Evolutionary conservation across 2,888 invertebrate genomes (phyloP), one percentile per base, ranked within the genome.

Genomic region (Limnephilus lunatus): DNA sequence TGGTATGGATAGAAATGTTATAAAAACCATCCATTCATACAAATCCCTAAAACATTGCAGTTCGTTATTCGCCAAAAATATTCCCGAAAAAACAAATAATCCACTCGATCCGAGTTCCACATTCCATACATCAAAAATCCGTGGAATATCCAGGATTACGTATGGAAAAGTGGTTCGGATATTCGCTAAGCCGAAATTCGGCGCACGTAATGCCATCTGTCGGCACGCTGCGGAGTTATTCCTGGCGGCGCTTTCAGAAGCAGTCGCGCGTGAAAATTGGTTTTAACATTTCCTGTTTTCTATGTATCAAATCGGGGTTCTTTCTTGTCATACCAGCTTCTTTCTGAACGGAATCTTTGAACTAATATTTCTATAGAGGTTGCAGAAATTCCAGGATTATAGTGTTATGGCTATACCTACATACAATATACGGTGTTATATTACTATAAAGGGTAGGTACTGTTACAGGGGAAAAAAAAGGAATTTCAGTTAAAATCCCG

Each of bases 151-250:
- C 53, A 25, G 80, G 53, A 68, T 68, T 81, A 81, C 81, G 32
- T 81, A 12, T 31, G 80, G 82, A 89, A 81, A 89, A 85, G 90
- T 81, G 92, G 92, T 92, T 92, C 90, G 90, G 90, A 81, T 81
- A 86, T 87, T 86, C 82, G 92, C 90, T 92, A 90, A 90, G 53
- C 90, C 82, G 81, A 68, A 81, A 92, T 89, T 89, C 92, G 68
- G 35, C n/a, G 32, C 92, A 92, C 92, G 92, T 90, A 90, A 30
- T 82, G 90, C 90, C 90, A 92, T 92, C 92, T 92, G 92, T 92
- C 92, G 86, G 31, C 92, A 35, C 53, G 68, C 25, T 68, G 85
- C 85, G n/a, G 90, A 92, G 85, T 44, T 92, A 81, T 90, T 35
- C 35, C 88, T 25, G 68, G 39, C 30, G 53, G 30, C 35, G 88